These are phyloP conservation scores for Chelonus formosanus DNA, from an alignment of 2,888 invertebrate genomes.

Conservation along the genomic window DNA sequence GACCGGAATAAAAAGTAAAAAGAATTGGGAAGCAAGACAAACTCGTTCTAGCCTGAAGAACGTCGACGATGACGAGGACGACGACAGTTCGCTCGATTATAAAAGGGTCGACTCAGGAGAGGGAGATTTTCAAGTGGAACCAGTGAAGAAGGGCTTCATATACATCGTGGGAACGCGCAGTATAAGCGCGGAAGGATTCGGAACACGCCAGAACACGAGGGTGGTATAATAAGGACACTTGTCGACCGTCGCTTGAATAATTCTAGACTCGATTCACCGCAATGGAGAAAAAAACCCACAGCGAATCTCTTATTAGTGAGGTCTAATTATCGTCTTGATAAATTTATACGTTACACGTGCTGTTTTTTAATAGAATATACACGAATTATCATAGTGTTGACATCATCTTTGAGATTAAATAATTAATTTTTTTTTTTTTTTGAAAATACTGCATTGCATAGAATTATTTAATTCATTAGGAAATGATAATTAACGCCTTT, in stretches of 20 bases:
- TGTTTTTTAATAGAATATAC: not conserved
- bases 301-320: slow-evolving; percentile 15
- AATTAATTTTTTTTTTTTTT: no score
- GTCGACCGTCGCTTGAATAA: slow-evolving; percentile 40
- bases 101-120: slow-evolving; percentile 30
- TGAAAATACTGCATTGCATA: no score
- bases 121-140: slow-evolving; percentile 31
- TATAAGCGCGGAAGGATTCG: slow-evolving; percentile 33
- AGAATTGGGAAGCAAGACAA: slow-evolving; percentile 38
- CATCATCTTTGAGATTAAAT: no score
- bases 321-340: slow-evolving; percentile 16
- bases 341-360: slow-evolving; percentile 12
- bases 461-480: no score
- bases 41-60: slow-evolving; percentile 28
- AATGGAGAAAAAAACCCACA: slow-evolving; percentile 7
- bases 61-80: slow-evolving; percentile 21
- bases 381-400: no score
- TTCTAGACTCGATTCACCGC: slow-evolving; percentile 28
- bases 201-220: slow-evolving; percentile 31
- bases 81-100: slow-evolving; percentile 33
- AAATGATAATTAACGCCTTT: no score
- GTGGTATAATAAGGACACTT: slow-evolving; percentile 51
- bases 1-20: slow-evolving; percentile 15
- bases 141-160: slow-evolving; percentile 25
- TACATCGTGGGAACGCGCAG: slow-evolving; percentile 31